Evolutionary conservation across 35 echinoderm and acorn worm genomes (phyloP), one percentile per base, ranked within the genome.

Genomic region (Holothuria glaberrima): DNA sequence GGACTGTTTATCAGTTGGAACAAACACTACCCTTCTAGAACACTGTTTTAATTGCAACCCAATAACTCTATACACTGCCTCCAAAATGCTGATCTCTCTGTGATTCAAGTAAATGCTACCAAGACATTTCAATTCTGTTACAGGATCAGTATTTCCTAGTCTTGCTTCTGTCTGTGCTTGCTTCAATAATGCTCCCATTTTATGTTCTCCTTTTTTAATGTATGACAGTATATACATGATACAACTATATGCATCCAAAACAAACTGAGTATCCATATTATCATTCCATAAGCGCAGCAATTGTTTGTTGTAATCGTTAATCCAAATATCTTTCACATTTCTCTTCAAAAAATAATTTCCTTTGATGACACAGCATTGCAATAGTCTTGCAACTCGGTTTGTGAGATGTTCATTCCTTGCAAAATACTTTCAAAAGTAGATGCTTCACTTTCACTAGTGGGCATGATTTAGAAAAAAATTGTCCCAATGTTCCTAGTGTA

Each of bases 181-280:
- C 29, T 67, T 28, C 18, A 97, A 60, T n/a, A 93, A 57, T 34
- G 41, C 29, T 27, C 93, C 89, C 74, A 91, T 91, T 88, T 94
- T 89, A 68, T 72, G 59, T 75, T 94, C 93, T 48, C 81, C 35
- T 72, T 91, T 94, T 41, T 69, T 69, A 19, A 94, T 94, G 31
- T 94, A 94, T 20, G 89, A 91, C 16, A 91, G 58, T 24, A 88
- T 92, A 50, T 88, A 71, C 58, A 86, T 63, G 12, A 59, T 30
- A 86, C 92, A 94, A 26, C 34, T 56, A 75, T 94, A 94, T 13
- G 78, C 78, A 90, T 94, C 88, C 12, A 70, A 58, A n/a, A 93
- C 75, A 81, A 65, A 93, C 75, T 93, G 92, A 52, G 84, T 93
- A 67, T 93, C 92, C 79, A 93, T 67, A 89, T 93, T 93, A 30